phyloP scores from a whole-genome alignment of 1,140 invertebrate genomes.

The Drosophila kepulauana region DNA sequence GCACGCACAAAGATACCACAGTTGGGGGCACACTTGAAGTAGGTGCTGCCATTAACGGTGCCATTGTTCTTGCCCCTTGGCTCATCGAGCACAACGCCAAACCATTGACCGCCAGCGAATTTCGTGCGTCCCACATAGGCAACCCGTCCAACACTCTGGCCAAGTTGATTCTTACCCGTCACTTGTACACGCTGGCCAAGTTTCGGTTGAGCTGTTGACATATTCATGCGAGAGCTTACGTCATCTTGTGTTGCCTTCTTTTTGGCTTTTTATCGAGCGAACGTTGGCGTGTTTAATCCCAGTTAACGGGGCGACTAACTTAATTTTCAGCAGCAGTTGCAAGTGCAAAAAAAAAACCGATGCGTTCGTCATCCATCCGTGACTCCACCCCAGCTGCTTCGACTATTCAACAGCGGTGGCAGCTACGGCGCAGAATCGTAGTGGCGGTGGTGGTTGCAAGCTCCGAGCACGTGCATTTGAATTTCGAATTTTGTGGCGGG shows the following conservation, averaged over 20 bases:
- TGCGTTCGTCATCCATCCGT: slow-evolving; percentile 48
- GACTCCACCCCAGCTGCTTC: slow-evolving; percentile 58
- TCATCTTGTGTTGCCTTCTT: slow-evolving; percentile 53
- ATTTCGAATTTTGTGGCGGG: slow-evolving; percentile 11
- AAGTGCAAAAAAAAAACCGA: slow-evolving; percentile 58
- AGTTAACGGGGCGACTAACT: slow-evolving; percentile 41
- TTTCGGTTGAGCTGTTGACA: slow-evolving; percentile 86
- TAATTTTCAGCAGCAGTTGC: slow-evolving; percentile 14
- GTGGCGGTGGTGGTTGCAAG: slow-evolving; percentile 1
- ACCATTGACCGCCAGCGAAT: slow-evolving; percentile 95
- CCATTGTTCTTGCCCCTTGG: slow-evolving; percentile 97
- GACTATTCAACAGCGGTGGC: not conserved
- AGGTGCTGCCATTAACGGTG: slow-evolving; percentile 92
- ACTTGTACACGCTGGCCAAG: slow-evolving; percentile 92
- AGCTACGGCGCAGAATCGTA: slow-evolving; percentile 58
- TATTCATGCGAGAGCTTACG: slow-evolving; percentile 67
- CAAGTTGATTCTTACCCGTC: slow-evolving; percentile 89
- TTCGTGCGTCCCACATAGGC: slow-evolving; percentile 93
- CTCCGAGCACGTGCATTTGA: not conserved
- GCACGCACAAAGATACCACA: slow-evolving; percentile 94
- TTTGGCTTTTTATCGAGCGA: slow-evolving; percentile 38
- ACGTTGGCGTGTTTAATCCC: slow-evolving; percentile 62
- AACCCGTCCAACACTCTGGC: slow-evolving; percentile 87
- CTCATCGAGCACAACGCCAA: slow-evolving; percentile 95
- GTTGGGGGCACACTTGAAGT: slow-evolving; percentile 94